Base-by-base conservation (phyloP, 2,113 vertebrate genomes). In the Mobula birostris region DNA sequence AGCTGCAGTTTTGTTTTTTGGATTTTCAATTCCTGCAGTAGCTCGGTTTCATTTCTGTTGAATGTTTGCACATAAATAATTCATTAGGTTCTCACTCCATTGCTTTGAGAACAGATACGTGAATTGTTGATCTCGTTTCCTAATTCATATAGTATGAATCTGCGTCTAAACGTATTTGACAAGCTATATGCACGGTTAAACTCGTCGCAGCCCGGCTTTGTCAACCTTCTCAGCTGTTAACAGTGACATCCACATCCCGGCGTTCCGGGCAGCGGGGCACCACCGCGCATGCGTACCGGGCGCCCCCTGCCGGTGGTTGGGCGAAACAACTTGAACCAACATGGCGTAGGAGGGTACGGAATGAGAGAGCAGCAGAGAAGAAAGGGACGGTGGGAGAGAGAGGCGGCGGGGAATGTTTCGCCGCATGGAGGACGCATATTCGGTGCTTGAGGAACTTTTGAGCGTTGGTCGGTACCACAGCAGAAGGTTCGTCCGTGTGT, bases 331-430 rank as follows among this genome's bases (percentile, higher is more conserved):
- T 66, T 90, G 36, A 27, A 72, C 17, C 68, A 93, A 93, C 90
- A 93, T 93, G 90, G 90, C 90, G 90, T 17, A 48, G 90, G 90
- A 74, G 17, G 68, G n/a, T 11, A 74, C 19, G 21, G 32, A 72
- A 74, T 93, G 68, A 93, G 48, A 48, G 68, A 93, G 66, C 58
- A 48, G 72, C 3, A 32, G 61, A 91, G 90, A 93, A 93, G 68
- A 93, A 93, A 93, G 90, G 32, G 21, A 74, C 24, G 21, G 6
- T 40, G 5, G 66, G 68, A 93, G 36, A 4, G 21, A 15, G 9
- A n/a, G 87, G 68, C 36, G 36, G 91, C 40, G 21, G 24, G 21
- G 70, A n/a, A 27, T 14, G 9, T 7, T 74, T 74, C 40, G 36
- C 91, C 91, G 91, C 70, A 40, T 74, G 91, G 91, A 56, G 21